These are phyloP conservation scores for Trichomycterus rosablanca DNA, from an alignment of 2,113 vertebrate species.

Conservation along the genomic window DNA sequence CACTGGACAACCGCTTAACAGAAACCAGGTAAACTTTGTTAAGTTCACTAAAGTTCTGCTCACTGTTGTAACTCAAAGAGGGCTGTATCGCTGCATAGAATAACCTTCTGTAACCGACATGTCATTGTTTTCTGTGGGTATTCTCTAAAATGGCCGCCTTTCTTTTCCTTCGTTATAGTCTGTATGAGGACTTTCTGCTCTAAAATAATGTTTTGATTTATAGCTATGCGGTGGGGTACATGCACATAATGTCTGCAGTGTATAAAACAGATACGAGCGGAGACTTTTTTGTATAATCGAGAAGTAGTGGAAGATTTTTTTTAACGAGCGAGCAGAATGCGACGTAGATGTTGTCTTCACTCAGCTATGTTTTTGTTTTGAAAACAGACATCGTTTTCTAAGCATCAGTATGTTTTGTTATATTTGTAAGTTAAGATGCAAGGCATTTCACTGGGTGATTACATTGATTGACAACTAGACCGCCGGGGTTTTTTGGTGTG, in stretches of 20 bases:
- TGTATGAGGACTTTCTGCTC: conserved; percentile 54
- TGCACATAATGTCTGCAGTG: conserved; percentile 36
- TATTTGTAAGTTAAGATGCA: no score
- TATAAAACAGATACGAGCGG: conserved; percentile 35
- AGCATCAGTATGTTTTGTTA: no score
- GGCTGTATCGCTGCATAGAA: conserved; percentile 13
- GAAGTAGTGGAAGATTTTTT: conserved; percentile 27
- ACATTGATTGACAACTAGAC: no score
- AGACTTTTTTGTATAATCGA: conserved; percentile 56
- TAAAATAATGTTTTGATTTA: no score
- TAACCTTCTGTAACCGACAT: conserved; percentile 70
- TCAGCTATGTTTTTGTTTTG: no score
- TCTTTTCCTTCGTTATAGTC: conserved; percentile 65
- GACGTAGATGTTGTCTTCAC: neutral
- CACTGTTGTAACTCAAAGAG: neutral
- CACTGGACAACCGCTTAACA: conserved; percentile 77
- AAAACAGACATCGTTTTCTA: no score
- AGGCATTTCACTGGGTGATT: no score
- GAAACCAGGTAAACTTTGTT: conserved; percentile 80
- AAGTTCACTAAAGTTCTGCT: neutral
- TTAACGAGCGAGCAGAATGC: neutral
- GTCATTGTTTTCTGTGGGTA: conserved; percentile 84
- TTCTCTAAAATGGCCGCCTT: conserved; percentile 93
- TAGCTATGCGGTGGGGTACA: no score
- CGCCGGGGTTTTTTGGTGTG: no score